Evolutionary conservation across 2,797 vertebrate genomes (phyloP), one percentile per base, ranked within the genome.

Genomic region (Scolopax rusticola): DNA sequence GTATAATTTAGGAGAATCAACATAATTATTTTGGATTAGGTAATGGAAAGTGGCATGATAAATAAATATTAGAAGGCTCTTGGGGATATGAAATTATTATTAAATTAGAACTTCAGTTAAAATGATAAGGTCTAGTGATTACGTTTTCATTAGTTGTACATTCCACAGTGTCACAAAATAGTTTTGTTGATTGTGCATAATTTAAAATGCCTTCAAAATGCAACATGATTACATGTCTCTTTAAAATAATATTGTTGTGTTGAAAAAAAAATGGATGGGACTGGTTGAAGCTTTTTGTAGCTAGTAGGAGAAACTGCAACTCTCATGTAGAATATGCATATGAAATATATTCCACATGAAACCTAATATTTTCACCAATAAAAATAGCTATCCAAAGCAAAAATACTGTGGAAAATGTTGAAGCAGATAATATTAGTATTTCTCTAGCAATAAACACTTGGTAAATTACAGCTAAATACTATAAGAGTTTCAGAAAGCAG

Each of bases 91-190:
- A 80, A 95, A 89, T 45, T 91, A 95, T 92, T 97, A 98, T 95
- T 97, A 97, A 97, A 97, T 97, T 97, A 98, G 47, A 96, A 95
- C 64, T 70, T 97, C 93, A 90, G 90, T 91, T 95, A 92, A 94
- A 97, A 95, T 90, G 17, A 56, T 94, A 96, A 95, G 69, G 89
- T 94, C 73, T 81, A 84, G 28, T 96, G 95, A 97, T 97, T 96
- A 87, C 13, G 82, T 79, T 94, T 92, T 97, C 89, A 96, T 97
- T 97, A 97, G 80, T 63, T 95, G 86, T 90, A 94, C 88, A 53
- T 91, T 95, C 67, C 80, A 78, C 74, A 87, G 73, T 88, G 64
- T 93, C 89, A 79, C 41, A 40, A 91, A 96, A 95, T 93, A 93
- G 69, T 84, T 92, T 96, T 96, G 78, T 93, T 96, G 94, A 90